A percentile compares a stretch with the other conserved stretches of the same genome.
These are phyloP conservation scores for Nemotelus nigrinus DNA, from an alignment of 2,888 invertebrate species.

Conservation along the genomic window DNA sequence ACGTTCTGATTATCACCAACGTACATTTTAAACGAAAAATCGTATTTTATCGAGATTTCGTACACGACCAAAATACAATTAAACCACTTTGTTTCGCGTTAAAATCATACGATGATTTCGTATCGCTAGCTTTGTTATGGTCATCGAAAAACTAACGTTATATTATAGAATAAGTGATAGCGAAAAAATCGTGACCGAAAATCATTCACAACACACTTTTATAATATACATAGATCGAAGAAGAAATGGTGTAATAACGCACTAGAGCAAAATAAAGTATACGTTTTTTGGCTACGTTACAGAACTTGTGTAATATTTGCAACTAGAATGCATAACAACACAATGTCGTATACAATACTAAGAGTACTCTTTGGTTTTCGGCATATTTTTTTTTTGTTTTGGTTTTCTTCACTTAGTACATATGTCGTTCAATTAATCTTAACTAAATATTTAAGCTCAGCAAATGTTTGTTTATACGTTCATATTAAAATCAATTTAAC, in stretches of 20 bases:
- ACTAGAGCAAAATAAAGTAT: slow-evolving; percentile 5
- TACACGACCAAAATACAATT: too few relatives aligned
- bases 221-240: not conserved
- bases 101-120: too few relatives aligned
- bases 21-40: not conserved
- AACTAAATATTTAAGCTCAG: slow-evolving; percentile 31
- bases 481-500: too few relatives aligned
- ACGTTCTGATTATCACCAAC: not conserved
- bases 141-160: too few relatives aligned
- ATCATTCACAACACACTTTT: too few relatives aligned
- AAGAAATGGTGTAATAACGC: slow-evolving; percentile 34
- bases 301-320: slow-evolving; percentile 33
- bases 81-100: too few relatives aligned
- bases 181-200: too few relatives aligned
- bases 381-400: not conserved
- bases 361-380: not conserved
- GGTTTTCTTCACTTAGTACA: not conserved
- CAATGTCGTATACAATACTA: not conserved
- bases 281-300: slow-evolving; percentile 37
- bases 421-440: not conserved
- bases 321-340: not conserved
- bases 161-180: too few relatives aligned
- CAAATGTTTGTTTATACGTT: slow-evolving; percentile 9
- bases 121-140: too few relatives aligned
- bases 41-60: too few relatives aligned